These are phyloP conservation scores for Deroptyus accipitrinus DNA, from an alignment of 2,113 vertebrate genomes.

Conservation along the genomic window DNA sequence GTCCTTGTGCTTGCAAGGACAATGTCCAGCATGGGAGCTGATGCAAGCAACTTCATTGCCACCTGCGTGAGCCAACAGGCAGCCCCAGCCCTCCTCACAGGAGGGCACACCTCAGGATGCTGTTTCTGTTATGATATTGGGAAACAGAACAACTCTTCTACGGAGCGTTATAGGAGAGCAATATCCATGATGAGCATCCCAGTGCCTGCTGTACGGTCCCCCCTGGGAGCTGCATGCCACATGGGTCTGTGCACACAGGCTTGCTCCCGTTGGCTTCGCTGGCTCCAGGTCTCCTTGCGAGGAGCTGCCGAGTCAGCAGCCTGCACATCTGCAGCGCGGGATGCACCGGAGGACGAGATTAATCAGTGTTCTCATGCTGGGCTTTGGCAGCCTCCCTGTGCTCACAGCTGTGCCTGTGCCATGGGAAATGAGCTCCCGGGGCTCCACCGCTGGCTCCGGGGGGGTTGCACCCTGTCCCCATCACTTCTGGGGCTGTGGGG, in stretches of 20 bases:
- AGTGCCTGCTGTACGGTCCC: fast-evolving
- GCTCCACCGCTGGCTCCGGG: not conserved
- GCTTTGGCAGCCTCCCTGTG: not conserved
- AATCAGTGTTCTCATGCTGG: constrained; percentile 5
- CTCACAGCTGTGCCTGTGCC: not conserved
- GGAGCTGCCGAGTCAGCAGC: constrained; percentile 51
- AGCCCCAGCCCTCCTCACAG: not conserved
- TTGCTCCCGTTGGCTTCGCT: fast-evolving
- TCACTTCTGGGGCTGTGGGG: not conserved
- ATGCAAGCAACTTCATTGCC: not conserved
- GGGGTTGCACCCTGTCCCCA: not conserved
- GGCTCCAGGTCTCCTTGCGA: not conserved
- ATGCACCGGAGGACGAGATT: not conserved
- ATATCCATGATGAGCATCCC: fast-evolving
- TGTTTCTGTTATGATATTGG: not conserved
- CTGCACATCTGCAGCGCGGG: constrained; percentile 38
- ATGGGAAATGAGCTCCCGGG: not conserved
- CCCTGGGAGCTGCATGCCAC: fast-evolving
- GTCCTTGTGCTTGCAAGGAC: not conserved
- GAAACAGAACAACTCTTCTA: fast-evolving
- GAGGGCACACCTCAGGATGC: not conserved
- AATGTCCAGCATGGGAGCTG: fast-evolving
- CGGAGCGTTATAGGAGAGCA: not conserved
- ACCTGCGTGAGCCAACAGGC: not conserved
- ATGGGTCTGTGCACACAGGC: fast-evolving